Evolutionary conservation across 2,888 invertebrate genomes (phyloP), one percentile per base, ranked within the genome.

Genomic region (Neoaliturus tenellus): DNA sequence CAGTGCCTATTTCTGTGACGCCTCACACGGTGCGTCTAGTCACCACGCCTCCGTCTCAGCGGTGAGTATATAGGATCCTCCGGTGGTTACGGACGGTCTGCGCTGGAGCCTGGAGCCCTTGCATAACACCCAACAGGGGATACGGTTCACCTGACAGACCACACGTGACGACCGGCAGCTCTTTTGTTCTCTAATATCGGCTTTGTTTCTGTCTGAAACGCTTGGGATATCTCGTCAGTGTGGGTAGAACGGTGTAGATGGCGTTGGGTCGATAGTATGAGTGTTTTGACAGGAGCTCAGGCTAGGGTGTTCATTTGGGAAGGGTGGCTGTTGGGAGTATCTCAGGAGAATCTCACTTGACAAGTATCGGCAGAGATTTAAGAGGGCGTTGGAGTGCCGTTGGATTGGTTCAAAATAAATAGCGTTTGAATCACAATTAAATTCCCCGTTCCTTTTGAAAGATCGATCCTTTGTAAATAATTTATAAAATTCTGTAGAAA

Each of bases 151-250:
- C 71, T n/a, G 75, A 10, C n/a, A 14, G 39, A 44, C 75, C 75
- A 75, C 75, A 75, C 75, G 75, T 75, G 75, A 44, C n/a, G 71
- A 5, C n/a, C 10, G 28, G 25, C 10, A 17, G 35, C 39, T 17
- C 69, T 71, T 71, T 71, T 71, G 71, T 71, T 41, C 75, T 75
- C 28, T 75, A 75, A 48, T 75, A 17, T 75, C 75, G 14, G 75
- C 75, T 75, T 75, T 75, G 75, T 75, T 41, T 71, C 39, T 35
- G 20, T 8, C 67, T n/a, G 67, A 2, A 25, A 67, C 67, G 55
- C 55, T 12, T 12, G 55, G 44, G 20, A 3, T 55, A 6, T 55
- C 55, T 55, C 41, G 41, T 41, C 8, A 41, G 25, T 25, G 55
- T 20, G 55, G 20, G 55, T 55, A 2, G 48, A 48, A 35, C 35